A percentile compares a stretch with the other conserved stretches of the same genome.
phyloP scores from a whole-genome alignment of 2,888 invertebrate species.

The Poecilobothrus nobilitatus region DNA sequence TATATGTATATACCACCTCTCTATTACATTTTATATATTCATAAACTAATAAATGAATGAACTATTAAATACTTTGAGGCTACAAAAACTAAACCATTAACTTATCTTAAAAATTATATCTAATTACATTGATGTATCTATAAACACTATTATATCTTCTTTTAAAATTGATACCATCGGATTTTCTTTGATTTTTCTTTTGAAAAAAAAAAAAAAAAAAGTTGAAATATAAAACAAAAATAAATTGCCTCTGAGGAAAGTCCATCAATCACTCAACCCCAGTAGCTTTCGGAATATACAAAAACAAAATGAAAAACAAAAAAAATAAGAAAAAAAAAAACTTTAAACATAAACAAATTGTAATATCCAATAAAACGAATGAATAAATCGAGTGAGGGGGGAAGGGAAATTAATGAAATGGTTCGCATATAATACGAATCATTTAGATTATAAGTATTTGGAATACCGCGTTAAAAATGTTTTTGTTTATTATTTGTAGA shows the following conservation, averaged over 20 bases:
- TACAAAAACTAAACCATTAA: not conserved
- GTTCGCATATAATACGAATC: not conserved
- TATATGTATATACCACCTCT: too few species aligned
- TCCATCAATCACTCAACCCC: conserved; percentile 12
- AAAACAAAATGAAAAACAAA: not conserved
- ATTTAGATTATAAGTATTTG: not conserved
- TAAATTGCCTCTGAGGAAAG: conserved; percentile 11
- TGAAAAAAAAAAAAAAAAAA: not conserved
- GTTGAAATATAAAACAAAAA: not conserved
- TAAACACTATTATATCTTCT: conserved; percentile 1
- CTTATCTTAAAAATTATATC: not conserved
- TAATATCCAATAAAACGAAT: not conserved
- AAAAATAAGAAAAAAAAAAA: conserved; percentile 15
- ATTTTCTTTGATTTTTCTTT: not conserved
- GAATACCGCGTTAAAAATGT: not conserved
- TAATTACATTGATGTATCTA: not conserved
- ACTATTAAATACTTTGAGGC: not conserved
- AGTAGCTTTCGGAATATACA: not conserved
- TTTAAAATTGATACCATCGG: not conserved
- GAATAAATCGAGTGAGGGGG: not conserved
- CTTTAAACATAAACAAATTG: conserved; percentile 16
- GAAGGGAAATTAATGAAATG: too few species aligned
- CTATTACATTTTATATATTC: not conserved
- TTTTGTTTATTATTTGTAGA: too few species aligned
- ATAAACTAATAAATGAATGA: not conserved